These are phyloP conservation scores for Tenrec ecaudatus DNA, from an alignment of 2,113 vertebrate genomes.

Conservation along the genomic window DNA sequence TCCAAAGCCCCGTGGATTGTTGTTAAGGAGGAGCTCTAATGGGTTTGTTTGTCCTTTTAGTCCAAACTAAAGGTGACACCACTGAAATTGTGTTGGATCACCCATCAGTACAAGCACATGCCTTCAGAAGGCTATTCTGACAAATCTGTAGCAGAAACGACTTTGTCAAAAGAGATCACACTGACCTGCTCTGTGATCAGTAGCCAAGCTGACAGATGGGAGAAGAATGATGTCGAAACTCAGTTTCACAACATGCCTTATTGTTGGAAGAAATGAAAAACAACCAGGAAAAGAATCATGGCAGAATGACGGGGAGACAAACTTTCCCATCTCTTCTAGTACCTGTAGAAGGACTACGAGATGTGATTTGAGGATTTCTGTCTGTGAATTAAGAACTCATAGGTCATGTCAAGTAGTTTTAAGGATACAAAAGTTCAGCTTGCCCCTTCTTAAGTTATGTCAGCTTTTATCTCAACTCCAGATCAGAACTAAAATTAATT, in stretches of 20 bases:
- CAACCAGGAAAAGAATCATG: conserved; percentile 19
- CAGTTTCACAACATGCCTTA: conserved; percentile 47
- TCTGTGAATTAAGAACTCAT: conserved; percentile 33
- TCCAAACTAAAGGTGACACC: conserved; percentile 28
- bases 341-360: neutral
- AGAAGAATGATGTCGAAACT: conserved; percentile 74
- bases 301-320: neutral
- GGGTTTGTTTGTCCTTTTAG: neutral
- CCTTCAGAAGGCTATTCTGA: conserved; percentile 54
- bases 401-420: conserved; percentile 54
- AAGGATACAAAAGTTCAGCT: conserved; percentile 52
- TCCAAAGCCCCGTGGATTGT: neutral
- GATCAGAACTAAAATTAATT: conserved; percentile 14
- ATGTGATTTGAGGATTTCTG: conserved; percentile 12
- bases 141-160: conserved; percentile 60
- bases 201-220: conserved; percentile 61
- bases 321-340: conserved; percentile 7
- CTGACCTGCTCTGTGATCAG: conserved; percentile 51
- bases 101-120: neutral
- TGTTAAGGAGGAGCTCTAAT: conserved; percentile 27
- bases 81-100: conserved; percentile 26
- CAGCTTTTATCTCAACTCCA: conserved; percentile 11
- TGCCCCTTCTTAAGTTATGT: neutral
- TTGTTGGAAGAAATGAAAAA: conserved; percentile 51
- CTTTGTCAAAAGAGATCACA: conserved; percentile 45